Conservation (phyloP, 1,140 invertebrate species). For the Trichonephila clavata region DNA sequence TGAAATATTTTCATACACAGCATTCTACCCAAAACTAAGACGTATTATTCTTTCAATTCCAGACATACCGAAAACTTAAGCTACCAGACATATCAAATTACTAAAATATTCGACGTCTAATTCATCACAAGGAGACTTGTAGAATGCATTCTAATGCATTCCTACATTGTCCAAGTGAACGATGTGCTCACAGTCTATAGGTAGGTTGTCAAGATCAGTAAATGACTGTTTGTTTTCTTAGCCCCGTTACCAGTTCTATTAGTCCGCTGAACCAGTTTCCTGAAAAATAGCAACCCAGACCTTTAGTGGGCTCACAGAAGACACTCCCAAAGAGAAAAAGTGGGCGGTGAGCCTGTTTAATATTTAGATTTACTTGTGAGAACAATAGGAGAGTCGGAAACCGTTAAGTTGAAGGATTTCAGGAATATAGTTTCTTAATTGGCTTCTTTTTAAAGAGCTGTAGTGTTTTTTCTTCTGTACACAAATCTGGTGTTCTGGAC, state of each 20-base stretch:
- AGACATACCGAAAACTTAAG: too few species aligned
- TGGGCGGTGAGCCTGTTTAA: slow-evolving; percentile 9
- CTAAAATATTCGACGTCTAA: neutral
- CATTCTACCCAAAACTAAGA: too few species aligned
- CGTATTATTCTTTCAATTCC: too few species aligned
- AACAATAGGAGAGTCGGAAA: neutral
- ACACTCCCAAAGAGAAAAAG: slow-evolving; percentile 36
- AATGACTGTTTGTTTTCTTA: slow-evolving; percentile 33
- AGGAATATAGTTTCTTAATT: neutral
- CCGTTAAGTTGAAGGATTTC: slow-evolving; percentile 20
- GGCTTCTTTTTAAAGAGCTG: neutral
- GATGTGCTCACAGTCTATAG: neutral
- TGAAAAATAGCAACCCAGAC: neutral
- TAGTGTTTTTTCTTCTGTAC: too few species aligned
- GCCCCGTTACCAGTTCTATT: slow-evolving; percentile 37
- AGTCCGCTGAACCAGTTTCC: slow-evolving; percentile 44
- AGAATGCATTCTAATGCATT: neutral
- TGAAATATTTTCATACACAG: too few species aligned
- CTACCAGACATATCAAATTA: too few species aligned
- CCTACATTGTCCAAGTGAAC: neutral
- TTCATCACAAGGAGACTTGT: neutral
- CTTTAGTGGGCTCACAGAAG: slow-evolving; percentile 1
- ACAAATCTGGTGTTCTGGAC: too few species aligned
- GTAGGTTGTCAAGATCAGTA: neutral
- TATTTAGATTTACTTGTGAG: neutral